Conservation (phyloP, 2,797 vertebrate species). For the Glyptemys insculpta region DNA sequence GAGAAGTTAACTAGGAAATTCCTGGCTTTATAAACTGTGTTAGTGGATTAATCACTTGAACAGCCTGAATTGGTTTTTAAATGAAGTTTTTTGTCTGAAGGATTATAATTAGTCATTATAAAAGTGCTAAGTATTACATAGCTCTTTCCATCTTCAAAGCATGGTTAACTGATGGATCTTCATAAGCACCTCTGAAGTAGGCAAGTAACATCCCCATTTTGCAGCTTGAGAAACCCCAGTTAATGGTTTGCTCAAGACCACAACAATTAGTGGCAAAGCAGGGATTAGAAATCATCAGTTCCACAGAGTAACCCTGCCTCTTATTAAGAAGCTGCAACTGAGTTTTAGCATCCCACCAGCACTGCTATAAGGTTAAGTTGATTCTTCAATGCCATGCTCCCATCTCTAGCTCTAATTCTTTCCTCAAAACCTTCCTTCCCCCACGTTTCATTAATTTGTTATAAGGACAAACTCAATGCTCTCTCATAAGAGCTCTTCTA, state of each 20-base stretch:
- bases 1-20: neutral
- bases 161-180: conserved; percentile 31
- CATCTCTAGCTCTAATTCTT: neutral
- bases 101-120: conserved; percentile 10
- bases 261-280: neutral
- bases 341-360: neutral
- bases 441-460: neutral
- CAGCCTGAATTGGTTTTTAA: neutral
- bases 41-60: neutral
- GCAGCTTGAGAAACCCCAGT: conserved; percentile 45
- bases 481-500: accelerated
- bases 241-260: neutral
- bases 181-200: neutral
- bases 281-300: neutral
- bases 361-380: conserved; percentile 22
- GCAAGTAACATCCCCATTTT: conserved; percentile 58
- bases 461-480: neutral
- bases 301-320: neutral
- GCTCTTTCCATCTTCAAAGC: conserved; percentile 11
- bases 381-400: conserved; percentile 9
- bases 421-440: neutral
- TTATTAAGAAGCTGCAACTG: conserved; percentile 26
- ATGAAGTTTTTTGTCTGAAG: neutral
- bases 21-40: neutral
- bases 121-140: conserved; percentile 16